Evolutionary conservation across 2,797 vertebrate species (phyloP).

Genomic region (Diglossa cyanea): DNA sequence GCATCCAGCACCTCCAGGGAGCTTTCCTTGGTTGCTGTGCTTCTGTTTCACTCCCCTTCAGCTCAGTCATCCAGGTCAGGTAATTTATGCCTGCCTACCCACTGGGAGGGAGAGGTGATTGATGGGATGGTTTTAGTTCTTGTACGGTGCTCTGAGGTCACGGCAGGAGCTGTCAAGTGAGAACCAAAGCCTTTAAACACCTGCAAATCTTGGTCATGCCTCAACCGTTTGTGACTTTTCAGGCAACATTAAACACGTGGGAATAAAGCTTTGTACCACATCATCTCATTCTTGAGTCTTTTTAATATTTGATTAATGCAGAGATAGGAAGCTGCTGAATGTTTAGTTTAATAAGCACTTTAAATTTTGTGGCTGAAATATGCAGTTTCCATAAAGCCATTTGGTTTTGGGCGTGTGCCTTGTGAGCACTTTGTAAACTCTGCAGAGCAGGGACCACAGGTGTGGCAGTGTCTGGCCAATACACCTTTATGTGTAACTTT

Average conservation of each 20-base stretch:
- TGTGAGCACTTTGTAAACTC: neutral
- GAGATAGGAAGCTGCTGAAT: neutral
- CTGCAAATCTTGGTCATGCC: constrained; percentile 1
- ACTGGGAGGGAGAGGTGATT: neutral
- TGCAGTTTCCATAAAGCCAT: neutral
- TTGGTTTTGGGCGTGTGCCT: neutral
- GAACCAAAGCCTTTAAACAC: constrained; percentile 19
- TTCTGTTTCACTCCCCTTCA: neutral
- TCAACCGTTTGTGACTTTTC: constrained; percentile 13
- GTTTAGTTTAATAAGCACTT: neutral
- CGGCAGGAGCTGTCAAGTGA: neutral
- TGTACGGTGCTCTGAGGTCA: neutral
- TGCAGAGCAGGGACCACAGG: neutral
- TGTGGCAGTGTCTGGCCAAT: neutral
- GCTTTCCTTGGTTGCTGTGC: neutral
- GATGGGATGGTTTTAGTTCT: constrained; percentile 25
- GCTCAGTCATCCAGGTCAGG: neutral
- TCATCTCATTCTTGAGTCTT: constrained; percentile 3
- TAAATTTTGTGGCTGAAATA: neutral
- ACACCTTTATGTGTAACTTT: neutral
- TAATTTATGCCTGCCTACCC: neutral
- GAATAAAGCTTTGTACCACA: neutral
- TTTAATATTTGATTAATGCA: constrained; percentile 14
- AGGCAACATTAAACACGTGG: neutral
- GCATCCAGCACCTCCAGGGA: neutral